Conservation (phyloP, 2,113 vertebrate species). For the Chlorodrepanis virens region DNA sequence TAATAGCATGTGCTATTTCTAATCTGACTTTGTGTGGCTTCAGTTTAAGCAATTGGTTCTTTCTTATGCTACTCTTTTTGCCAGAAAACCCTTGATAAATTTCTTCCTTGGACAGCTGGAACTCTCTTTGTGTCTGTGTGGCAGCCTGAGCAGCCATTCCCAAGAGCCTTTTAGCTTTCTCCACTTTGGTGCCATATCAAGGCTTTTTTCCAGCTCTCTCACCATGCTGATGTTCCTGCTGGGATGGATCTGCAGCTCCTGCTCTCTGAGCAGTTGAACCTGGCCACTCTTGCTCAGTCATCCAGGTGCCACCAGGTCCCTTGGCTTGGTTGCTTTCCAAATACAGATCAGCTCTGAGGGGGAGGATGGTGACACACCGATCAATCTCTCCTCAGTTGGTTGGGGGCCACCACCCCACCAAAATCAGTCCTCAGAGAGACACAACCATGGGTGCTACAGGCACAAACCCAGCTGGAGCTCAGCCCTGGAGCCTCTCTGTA, state of each 20-base stretch:
- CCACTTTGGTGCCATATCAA: not conserved
- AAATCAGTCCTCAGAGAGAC: not conserved
- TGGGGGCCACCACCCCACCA: not conserved
- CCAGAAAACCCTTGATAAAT: not conserved
- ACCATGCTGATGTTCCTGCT: not conserved
- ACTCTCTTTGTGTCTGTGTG: not conserved
- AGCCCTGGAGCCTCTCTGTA: not conserved
- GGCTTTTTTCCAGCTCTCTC: not conserved
- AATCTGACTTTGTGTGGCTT: not conserved
- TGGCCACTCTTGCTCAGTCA: not conserved
- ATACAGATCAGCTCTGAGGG: not conserved
- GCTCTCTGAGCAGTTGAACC: not conserved
- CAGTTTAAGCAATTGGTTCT: not conserved
- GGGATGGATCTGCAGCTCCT: not conserved
- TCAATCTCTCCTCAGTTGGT: not conserved
- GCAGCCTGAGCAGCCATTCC: not conserved
- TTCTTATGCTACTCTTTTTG: not conserved
- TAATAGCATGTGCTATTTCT: not conserved
- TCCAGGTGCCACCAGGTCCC: not conserved
- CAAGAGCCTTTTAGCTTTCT: not conserved
- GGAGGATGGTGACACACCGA: fast-evolving
- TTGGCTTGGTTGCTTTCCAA: not conserved
- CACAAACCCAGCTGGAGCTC: not conserved
- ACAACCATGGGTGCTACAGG: fast-evolving
- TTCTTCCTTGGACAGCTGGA: not conserved